Evolutionary conservation across 2,797 vertebrate species (phyloP).

Genomic region (Spondyliosoma cantharus): DNA sequence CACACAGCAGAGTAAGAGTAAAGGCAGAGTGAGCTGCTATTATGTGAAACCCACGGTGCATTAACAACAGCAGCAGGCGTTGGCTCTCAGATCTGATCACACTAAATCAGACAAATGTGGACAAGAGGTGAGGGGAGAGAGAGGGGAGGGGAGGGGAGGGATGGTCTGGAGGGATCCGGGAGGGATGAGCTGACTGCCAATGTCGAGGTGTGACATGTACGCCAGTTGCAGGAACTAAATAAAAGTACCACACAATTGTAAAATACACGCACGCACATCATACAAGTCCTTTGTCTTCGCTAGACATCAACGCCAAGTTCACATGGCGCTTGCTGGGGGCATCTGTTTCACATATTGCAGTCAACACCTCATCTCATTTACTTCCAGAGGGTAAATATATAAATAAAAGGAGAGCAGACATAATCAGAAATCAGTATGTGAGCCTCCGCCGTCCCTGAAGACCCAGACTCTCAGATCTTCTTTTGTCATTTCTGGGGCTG

Average conservation of each 20-base stretch:
- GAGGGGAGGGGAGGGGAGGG: slow-evolving; percentile 58
- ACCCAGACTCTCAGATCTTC: slow-evolving; percentile 73
- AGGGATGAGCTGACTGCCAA: slow-evolving; percentile 71
- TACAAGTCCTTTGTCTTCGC: slow-evolving; percentile 48
- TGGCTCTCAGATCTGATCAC: slow-evolving; percentile 98
- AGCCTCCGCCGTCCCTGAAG: slow-evolving; percentile 65
- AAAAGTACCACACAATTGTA: slow-evolving; percentile 41
- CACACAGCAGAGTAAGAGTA: slow-evolving; percentile 65
- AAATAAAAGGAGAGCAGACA: slow-evolving; percentile 72
- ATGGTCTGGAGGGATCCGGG: slow-evolving; percentile 58
- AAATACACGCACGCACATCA: slow-evolving; percentile 29
- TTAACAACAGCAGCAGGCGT: slow-evolving; percentile 93
- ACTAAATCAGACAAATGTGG: slow-evolving; percentile 97
- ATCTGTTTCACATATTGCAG: slow-evolving; percentile 60
- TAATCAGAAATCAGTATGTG: slow-evolving; percentile 78
- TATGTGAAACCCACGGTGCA: slow-evolving; percentile 88
- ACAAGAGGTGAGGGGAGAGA: slow-evolving; percentile 90
- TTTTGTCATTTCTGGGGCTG: slow-evolving; percentile 80
- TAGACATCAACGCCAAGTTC: slow-evolving; percentile 52
- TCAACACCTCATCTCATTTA: slow-evolving; percentile 72
- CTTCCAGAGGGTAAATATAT: slow-evolving; percentile 67
- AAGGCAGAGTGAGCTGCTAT: slow-evolving; percentile 85
- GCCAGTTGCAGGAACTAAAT: slow-evolving; percentile 43
- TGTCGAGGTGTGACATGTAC: slow-evolving; percentile 45
- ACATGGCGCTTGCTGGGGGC: slow-evolving; percentile 79